Percentiles rank a stretch among this genome's conserved stretches.
These are phyloP conservation scores for Cyrtorhinus lividipennis DNA, from an alignment of 1,140 invertebrate species.

Conservation along the genomic window DNA sequence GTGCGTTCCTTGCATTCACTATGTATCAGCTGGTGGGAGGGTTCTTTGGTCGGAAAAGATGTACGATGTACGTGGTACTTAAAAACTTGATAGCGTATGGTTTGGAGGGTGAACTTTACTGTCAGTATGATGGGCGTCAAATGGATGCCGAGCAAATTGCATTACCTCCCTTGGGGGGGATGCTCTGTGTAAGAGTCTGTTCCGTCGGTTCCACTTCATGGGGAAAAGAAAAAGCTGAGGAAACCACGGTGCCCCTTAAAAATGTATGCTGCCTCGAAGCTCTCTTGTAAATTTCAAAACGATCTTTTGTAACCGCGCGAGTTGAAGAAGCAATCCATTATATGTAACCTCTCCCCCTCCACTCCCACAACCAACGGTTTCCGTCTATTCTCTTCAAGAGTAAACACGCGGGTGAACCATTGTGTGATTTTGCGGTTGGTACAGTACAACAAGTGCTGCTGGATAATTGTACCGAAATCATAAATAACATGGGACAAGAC, in stretches of 20 bases:
- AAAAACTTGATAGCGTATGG: not conserved
- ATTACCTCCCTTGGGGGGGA: not conserved
- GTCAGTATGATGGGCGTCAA: conserved; percentile 7
- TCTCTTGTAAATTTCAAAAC: conserved; percentile 1
- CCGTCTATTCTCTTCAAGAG: not conserved
- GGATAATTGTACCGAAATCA: not conserved
- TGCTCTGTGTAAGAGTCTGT: not conserved
- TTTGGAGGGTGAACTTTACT: not conserved
- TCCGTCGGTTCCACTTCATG: too few species aligned
- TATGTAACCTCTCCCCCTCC: not conserved
- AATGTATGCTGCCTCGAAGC: not conserved
- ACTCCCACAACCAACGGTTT: too few species aligned
- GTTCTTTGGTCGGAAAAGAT: not conserved
- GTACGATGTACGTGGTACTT: not conserved
- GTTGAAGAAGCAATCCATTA: conserved; percentile 9
- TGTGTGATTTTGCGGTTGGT: conserved; percentile 4
- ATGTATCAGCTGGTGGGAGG: not conserved
- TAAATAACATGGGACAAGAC: not conserved
- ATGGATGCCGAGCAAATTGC: not conserved
- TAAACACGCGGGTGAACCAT: not conserved
- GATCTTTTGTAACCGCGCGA: not conserved
- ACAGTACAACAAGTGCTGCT: too few species aligned
- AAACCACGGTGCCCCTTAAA: not conserved
- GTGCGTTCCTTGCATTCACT: not conserved
- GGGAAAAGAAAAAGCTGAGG: not conserved